Conservation (phyloP, 2,113 vertebrate genomes). For the Rutilus rutilus region DNA sequence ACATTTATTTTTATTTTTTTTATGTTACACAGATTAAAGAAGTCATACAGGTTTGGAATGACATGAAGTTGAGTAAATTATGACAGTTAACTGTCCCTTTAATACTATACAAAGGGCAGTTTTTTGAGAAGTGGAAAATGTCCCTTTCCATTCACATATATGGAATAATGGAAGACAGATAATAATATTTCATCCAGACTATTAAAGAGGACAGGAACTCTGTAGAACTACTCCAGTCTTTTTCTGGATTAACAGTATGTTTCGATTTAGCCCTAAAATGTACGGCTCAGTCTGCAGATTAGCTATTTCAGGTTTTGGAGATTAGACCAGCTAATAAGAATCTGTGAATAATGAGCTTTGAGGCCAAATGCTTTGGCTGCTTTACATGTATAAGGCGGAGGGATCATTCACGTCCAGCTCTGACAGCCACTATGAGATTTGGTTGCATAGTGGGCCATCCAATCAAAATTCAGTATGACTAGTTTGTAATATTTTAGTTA, state of each 20-base stretch:
- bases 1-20: neutral
- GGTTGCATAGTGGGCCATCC: neutral
- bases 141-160: neutral
- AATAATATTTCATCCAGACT: constrained; percentile 10
- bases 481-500: neutral
- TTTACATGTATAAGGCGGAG: neutral
- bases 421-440: neutral
- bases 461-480: neutral
- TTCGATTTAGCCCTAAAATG: neutral
- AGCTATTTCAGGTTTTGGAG: constrained; percentile 26
- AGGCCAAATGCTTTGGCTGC: constrained; percentile 27
- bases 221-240: constrained; percentile 8
- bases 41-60: neutral
- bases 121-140: neutral
- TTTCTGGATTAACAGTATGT: constrained; percentile 10
- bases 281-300: constrained; percentile 15
- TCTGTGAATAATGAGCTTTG: constrained; percentile 41
- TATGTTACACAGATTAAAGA: neutral
- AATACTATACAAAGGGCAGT: neutral
- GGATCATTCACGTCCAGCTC: neutral
- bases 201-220: neutral
- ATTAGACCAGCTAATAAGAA: constrained; percentile 41
- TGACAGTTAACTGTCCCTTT: neutral
- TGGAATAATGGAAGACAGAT: neutral
- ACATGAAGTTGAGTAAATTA: neutral